Base-by-base conservation (phyloP, 2,888 invertebrate genomes). In the Aspidiotus rigidus region DNA sequence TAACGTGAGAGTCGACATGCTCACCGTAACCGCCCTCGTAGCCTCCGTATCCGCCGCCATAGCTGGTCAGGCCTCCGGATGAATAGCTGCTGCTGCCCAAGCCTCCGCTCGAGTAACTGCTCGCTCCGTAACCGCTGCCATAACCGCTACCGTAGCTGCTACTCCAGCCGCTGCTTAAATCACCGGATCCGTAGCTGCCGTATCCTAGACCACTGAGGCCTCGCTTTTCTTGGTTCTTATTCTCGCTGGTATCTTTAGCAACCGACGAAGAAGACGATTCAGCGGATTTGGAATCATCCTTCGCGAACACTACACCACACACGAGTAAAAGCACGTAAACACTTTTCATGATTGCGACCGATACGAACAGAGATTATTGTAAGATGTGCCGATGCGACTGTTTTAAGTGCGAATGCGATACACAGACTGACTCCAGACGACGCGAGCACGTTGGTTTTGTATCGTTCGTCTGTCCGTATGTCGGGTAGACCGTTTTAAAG, bases 101-200 rank as follows among this genome's bases (percentile, higher is more conserved):
- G 60, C 73, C 66, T 59, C 72, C 72, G 69, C 72, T 70, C 55
- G 71, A 73, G 39, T 53, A 64, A 67, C 73, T 71, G 57, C 71
- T 73, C 28, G 28, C 28, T 28, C 28, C 28, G 28, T 28, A 28
- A 57, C 64, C 44, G 64, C 55, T 44, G 40, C 17, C 40, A 2
- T 1, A 28, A 40, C 72, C 73, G 69, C 73, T 71, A 11, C 73
- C 72, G 5, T 28, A 28, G 28, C 28, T 28, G 28, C 28, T 28
- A 28, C 28, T 5, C 1, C 5, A 28, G 28, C 28, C 5, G 28
- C 28, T 28, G 28, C 28, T 5, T 5, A 28, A 28, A 28, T 28
- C 28, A 28, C 28, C 28, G 28, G 28, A 28, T 28, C 28, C 28
- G 28, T 28, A 28, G 28, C 28, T 28, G 5, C 28, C 28, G 28